phyloP scores from a whole-genome alignment of 2,888 invertebrate species.

The Apocheima hispidaria region DNA sequence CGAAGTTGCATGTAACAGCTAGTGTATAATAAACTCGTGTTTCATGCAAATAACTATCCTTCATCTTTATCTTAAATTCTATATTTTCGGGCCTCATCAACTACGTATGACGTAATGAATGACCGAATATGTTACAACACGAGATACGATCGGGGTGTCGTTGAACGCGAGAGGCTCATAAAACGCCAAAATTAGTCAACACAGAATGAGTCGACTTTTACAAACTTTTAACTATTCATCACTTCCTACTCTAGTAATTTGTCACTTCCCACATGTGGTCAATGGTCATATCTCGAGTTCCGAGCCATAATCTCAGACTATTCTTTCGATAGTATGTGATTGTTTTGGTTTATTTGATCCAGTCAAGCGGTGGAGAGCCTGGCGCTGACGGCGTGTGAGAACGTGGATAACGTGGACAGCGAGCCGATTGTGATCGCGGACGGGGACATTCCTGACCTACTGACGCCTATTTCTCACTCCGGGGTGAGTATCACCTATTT shows the following conservation, averaged over 20 bases:
- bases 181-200: conserved; percentile 21
- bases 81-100: background rate
- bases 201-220: conserved; percentile 6
- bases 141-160: conserved; percentile 1
- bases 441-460: conserved; percentile 73
- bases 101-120: conserved; percentile 14
- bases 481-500: conserved; percentile 59
- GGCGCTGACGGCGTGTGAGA: conserved; percentile 77
- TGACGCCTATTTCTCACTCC: conserved; percentile 79
- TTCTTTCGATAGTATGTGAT: background rate
- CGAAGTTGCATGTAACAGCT: too few relatives aligned
- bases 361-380: conserved; percentile 79
- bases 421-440: conserved; percentile 66
- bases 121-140: conserved; percentile 9
- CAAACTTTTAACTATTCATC: conserved; percentile 8
- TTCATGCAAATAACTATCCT: too few relatives aligned
- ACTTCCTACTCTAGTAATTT: conserved; percentile 16
- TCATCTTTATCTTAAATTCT: too few relatives aligned
- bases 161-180: conserved; percentile 3
- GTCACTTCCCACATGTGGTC: conserved; percentile 16
- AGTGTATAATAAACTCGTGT: background rate
- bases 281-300: conserved; percentile 2
- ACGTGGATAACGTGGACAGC: conserved; percentile 71
- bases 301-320: conserved; percentile 4
- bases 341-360: conserved; percentile 27